Evolutionary conservation across 2,888 invertebrate genomes (phyloP), one percentile per base, ranked within the genome.

Genomic region (Anagyrus pseudococci): DNA sequence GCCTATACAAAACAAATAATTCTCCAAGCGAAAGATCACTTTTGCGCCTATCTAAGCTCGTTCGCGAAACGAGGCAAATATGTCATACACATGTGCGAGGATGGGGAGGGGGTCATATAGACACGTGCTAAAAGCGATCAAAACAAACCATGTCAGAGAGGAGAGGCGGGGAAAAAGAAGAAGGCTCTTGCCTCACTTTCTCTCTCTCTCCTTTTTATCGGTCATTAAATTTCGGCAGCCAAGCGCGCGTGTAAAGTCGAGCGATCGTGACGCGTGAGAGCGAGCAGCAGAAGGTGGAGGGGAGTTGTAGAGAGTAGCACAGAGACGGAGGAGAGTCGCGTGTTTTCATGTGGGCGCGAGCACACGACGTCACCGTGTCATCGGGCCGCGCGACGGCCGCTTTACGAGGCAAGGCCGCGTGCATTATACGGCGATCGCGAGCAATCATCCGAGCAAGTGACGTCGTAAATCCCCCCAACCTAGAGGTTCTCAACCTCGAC

Each of bases 371-470:
- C 66, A 63, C 59, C 64, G 66, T 67, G 66, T 67, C 66, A 67
- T 67, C 64, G 61, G 63, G 60, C 56, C 66, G 66, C 13, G 46
- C 25, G 8, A 37, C 3, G n/a, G 19, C 47, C 15, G 52, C 70
- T 79, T 79, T 79, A 80, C 75, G 80, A 79, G 75, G 73, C 79
- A 80, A 80, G 80, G 80, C 77, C 79, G 77, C 76, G 78, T 76
- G 77, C 77, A 72, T 75, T 75, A 76, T 73, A 75, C 73, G 74
- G 70, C 76, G 78, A 79, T 80, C 78, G 76, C 75, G 72, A 75
- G 75, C 77, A 77, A 79, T 80, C 79, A 78, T 78, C 76, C 74
- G 69, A 71, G 73, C 74, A 76, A 67, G 64, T 64, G 64, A 67
- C 47, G 67, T 79, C 79, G 74, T 80, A 80, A 79, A 80, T 80